Evolutionary conservation across 2,888 invertebrate species (phyloP), one percentile per base, ranked within the genome.

Genomic region (Rhamphomyia laevipes): DNA sequence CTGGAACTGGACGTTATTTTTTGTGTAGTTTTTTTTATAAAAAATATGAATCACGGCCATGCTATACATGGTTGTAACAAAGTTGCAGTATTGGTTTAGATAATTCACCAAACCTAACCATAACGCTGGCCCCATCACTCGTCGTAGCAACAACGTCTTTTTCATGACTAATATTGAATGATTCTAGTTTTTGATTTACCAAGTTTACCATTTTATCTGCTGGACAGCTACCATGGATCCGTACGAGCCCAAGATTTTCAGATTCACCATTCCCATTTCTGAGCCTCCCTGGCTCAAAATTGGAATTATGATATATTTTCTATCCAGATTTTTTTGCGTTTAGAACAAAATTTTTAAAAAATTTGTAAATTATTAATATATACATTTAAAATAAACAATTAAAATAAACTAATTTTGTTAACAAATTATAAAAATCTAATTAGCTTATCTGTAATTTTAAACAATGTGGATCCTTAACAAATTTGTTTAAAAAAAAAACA

Each of bases 11-110:
- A 23, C 42, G 17, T 42, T 42, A 9, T n/a, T 23, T 23, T 42
- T 42, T 16, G 13, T 30, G 33, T 45, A 13, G 27, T 45, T 45
- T 21, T 43, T n/a, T 43, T 43, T 27, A 27, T 43, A 43, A 27
- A 43, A 43, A 16, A 35, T 31, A 31, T 33, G 13, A 33, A 33
- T 33, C 33, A 33, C 33, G 11, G 33, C 33, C 4, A 33, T 3
- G 33, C 7, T 13, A 13, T 13, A 13, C 33, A 33, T 33, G 33
- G 33, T 33, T 33, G 33, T 33, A 33, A 13, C 33, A 33, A 33
- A 33, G 33, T 33, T 33, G 33, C 33, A 33, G 33, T 33, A 33
- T 33, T 33, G 33, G 33, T 33, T 33, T 11, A 33, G 33, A 33
- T 33, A 33, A 33, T 33, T 33, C 33, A 33, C 33, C 33, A 33